Conservation (phyloP, 1,140 invertebrate genomes). For the Aradophagus sp. region DNA sequence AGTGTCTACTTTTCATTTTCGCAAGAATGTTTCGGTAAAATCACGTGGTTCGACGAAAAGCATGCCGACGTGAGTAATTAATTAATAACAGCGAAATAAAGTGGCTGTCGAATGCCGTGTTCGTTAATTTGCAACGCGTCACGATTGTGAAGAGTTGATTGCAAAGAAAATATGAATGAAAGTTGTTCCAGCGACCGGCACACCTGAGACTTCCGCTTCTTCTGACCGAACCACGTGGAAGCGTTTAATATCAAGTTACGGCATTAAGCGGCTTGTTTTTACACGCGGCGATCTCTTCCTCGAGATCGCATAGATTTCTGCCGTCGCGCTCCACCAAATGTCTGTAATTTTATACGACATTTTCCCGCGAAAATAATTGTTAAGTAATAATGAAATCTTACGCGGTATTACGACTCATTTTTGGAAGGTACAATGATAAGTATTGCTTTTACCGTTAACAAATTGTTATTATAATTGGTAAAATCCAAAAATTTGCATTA, state of each 20-base stretch:
- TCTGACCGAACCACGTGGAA: slow-evolving; percentile 47
- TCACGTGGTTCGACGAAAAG: slow-evolving; percentile 15
- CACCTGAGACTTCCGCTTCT: slow-evolving; percentile 53
- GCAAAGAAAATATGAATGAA: slow-evolving; percentile 57
- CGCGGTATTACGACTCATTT: too few species aligned
- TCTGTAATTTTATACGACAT: slow-evolving; percentile 35
- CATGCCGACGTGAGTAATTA: slow-evolving; percentile 34
- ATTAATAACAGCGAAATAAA: slow-evolving; percentile 49
- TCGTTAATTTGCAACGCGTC: slow-evolving; percentile 49
- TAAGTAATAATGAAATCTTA: slow-evolving; percentile 3
- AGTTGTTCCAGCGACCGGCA: slow-evolving; percentile 34
- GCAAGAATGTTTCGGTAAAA: slow-evolving; percentile 6
- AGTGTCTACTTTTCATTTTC: too few species aligned
- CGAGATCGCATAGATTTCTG: slow-evolving; percentile 12
- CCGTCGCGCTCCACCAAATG: slow-evolving; percentile 16
- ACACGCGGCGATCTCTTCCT: slow-evolving; percentile 35
- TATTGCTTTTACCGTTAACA: too few species aligned
- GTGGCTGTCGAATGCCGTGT: slow-evolving; percentile 40
- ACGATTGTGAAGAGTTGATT: slow-evolving; percentile 51
- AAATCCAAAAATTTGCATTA: too few species aligned
- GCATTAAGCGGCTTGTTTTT: slow-evolving; percentile 45
- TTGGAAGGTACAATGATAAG: too few species aligned
- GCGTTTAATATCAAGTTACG: slow-evolving; percentile 55
- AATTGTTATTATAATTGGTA: too few species aligned
- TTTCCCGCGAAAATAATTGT: slow-evolving; percentile 21